Percentiles rank a stretch among this genome's conserved stretches.
Evolutionary conservation across 2,113 vertebrate genomes (phyloP).

Genomic region (Hypanus sabinus): DNA sequence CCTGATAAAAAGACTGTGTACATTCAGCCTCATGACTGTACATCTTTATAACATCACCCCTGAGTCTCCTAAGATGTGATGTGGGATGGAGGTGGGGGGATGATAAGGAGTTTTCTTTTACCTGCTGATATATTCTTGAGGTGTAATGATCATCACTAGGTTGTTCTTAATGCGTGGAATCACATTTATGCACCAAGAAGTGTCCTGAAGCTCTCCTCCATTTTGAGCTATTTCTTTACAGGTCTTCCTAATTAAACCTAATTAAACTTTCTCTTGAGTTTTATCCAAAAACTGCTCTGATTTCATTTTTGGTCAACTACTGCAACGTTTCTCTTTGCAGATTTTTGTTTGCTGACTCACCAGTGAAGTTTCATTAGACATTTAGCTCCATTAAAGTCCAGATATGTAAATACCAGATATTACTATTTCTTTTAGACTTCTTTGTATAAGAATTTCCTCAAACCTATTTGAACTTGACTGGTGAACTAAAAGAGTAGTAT

Average conservation of each 20-base stretch:
- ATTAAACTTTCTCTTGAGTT: not conserved
- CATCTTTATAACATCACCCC: too few species aligned
- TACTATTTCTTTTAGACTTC: not conserved
- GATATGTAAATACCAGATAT: not conserved
- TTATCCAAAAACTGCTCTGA: not conserved
- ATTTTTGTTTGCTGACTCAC: not conserved
- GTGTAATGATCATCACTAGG: not conserved
- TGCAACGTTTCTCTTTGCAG: not conserved
- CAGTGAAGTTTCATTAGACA: not conserved
- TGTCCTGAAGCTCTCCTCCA: too few species aligned
- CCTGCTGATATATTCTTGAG: not conserved
- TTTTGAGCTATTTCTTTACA: too few species aligned
- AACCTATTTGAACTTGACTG: not conserved
- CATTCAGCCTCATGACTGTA: too few species aligned
- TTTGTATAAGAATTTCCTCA: not conserved
- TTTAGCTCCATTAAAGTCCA: not conserved
- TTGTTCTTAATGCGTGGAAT: not conserved
- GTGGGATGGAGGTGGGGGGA: not conserved
- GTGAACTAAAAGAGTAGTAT: not conserved
- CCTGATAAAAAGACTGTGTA: too few species aligned
- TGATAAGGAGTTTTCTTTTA: not conserved
- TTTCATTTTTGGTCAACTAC: not conserved
- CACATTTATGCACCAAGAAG: not conserved
- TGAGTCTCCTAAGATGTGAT: too few species aligned
- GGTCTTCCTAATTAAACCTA: too few species aligned